These are phyloP conservation scores for Archips crataeganus DNA, from an alignment of 2,888 invertebrate genomes.

Conservation along the genomic window DNA sequence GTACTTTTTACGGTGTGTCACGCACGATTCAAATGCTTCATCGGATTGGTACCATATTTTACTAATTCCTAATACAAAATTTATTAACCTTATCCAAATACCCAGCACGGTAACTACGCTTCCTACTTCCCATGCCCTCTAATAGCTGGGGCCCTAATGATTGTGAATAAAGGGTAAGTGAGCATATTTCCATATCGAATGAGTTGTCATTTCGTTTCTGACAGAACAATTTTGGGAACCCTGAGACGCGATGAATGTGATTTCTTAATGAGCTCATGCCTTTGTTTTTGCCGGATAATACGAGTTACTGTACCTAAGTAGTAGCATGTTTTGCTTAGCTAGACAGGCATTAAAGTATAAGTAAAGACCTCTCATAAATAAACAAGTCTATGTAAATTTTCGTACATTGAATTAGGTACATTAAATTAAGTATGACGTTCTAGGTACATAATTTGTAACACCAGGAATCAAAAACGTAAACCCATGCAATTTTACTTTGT, in stretches of 20 bases:
- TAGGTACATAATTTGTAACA: too few species aligned
- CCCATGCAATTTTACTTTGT: too few species aligned
- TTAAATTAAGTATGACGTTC: too few species aligned
- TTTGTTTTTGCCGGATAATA: neutral
- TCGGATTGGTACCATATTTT: neutral
- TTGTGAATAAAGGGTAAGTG: conserved; percentile 58
- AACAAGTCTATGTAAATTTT: too few species aligned
- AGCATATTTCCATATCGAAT: conserved; percentile 58
- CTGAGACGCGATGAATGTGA: neutral
- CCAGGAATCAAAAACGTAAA: too few species aligned
- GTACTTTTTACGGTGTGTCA: too few species aligned
- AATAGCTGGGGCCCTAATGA: conserved; percentile 59
- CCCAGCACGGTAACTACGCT: conserved; percentile 1
- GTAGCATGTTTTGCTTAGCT: too few species aligned
- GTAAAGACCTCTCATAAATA: too few species aligned
- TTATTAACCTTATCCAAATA: conserved; percentile 20
- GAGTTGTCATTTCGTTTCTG: conserved; percentile 70
- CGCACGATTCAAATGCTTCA: too few species aligned
- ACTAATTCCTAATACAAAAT: neutral
- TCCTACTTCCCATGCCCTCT: conserved; percentile 1
- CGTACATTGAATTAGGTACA: too few species aligned
- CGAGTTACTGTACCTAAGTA: too few species aligned
- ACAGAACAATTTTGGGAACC: conserved; percentile 55
- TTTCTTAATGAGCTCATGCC: conserved; percentile 9
- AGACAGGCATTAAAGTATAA: too few species aligned